A percentile compares a stretch with the other conserved stretches of the same genome.
phyloP scores from a whole-genome alignment of 2,113 vertebrate species.

The Motacilla tschutschensis region DNA sequence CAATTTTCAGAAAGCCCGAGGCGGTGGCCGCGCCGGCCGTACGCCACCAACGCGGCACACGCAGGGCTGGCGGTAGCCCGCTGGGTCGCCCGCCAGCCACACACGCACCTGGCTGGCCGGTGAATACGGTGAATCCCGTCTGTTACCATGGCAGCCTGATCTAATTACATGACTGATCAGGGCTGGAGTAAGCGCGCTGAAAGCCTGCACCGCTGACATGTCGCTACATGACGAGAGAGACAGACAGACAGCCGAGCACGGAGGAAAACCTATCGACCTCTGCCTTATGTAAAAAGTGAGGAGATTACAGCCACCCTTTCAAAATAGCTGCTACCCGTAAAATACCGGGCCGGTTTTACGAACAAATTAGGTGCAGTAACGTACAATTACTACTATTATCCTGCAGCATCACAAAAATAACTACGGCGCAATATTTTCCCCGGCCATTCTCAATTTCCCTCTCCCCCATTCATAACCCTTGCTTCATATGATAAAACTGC shows the following conservation, averaged over 20 bases:
- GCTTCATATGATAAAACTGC: constrained; percentile 6
- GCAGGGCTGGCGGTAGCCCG: constrained; percentile 35
- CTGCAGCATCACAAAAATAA: constrained; percentile 55
- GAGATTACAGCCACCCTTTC: constrained; percentile 1
- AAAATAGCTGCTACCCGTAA: not conserved
- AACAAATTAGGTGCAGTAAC: constrained; percentile 39
- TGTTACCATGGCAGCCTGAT: constrained; percentile 84
- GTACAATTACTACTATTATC: constrained; percentile 48
- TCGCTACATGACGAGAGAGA: constrained; percentile 61
- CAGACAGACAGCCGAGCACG: constrained; percentile 22
- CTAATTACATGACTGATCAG: constrained; percentile 82
- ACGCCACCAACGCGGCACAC: not conserved
- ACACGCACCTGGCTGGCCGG: constrained; percentile 76
- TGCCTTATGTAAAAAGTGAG: constrained; percentile 26
- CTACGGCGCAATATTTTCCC: constrained; percentile 52
- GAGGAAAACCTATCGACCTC: constrained; percentile 48
- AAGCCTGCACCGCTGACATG: constrained; percentile 72
- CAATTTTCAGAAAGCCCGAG: not conserved
- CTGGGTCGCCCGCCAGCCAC: constrained; percentile 23
- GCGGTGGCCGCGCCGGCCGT: not conserved
- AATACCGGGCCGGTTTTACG: not conserved
- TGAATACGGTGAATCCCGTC: constrained; percentile 70
- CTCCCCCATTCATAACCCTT: constrained; percentile 53
- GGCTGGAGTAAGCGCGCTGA: constrained; percentile 68
- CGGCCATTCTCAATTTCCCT: constrained; percentile 26